Evolutionary conservation across 2,888 invertebrate genomes (phyloP).

Genomic region (Thymelicus sylvestris): DNA sequence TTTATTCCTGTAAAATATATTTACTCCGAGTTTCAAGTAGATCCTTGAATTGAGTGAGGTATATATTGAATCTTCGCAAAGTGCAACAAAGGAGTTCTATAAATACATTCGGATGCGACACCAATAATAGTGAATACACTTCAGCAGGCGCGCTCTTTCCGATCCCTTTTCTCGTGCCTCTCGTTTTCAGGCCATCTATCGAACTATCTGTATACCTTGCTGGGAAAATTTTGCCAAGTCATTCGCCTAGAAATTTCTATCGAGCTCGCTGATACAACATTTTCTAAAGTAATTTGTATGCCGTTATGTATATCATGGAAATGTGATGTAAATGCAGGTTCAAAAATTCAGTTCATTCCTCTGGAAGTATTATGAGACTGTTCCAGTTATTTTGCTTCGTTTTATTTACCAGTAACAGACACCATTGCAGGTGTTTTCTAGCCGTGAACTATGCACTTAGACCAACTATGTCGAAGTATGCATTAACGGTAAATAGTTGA

Average conservation of each 20-base stretch:
- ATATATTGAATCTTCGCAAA: slow-evolving; percentile 40
- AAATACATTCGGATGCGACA: slow-evolving; percentile 59
- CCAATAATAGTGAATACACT: slow-evolving; percentile 69
- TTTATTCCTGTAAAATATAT: slow-evolving; percentile 13
- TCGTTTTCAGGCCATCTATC: slow-evolving; percentile 58
- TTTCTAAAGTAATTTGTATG: slow-evolving; percentile 24
- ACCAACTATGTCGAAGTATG: slow-evolving; percentile 53
- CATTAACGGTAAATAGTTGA: slow-evolving; percentile 67
- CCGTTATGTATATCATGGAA: slow-evolving; percentile 13
- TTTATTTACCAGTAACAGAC: neutral
- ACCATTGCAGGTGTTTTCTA: slow-evolving; percentile 9
- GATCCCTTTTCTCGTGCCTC: slow-evolving; percentile 63
- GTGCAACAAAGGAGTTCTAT: slow-evolving; percentile 47
- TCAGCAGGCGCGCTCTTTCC: slow-evolving; percentile 59
- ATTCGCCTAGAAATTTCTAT: slow-evolving; percentile 61
- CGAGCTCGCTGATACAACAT: slow-evolving; percentile 50
- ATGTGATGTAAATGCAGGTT: slow-evolving; percentile 8
- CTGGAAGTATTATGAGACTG: slow-evolving; percentile 1
- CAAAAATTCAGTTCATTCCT: slow-evolving; percentile 28
- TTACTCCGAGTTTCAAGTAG: neutral
- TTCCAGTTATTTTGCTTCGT: slow-evolving; percentile 1
- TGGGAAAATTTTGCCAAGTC: slow-evolving; percentile 63
- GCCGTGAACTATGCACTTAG: slow-evolving; percentile 32
- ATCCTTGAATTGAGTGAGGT: slow-evolving; percentile 14
- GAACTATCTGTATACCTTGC: slow-evolving; percentile 56